Evolutionary conservation across 2,888 invertebrate species (phyloP).

Genomic region (Acrobasis suavella): DNA sequence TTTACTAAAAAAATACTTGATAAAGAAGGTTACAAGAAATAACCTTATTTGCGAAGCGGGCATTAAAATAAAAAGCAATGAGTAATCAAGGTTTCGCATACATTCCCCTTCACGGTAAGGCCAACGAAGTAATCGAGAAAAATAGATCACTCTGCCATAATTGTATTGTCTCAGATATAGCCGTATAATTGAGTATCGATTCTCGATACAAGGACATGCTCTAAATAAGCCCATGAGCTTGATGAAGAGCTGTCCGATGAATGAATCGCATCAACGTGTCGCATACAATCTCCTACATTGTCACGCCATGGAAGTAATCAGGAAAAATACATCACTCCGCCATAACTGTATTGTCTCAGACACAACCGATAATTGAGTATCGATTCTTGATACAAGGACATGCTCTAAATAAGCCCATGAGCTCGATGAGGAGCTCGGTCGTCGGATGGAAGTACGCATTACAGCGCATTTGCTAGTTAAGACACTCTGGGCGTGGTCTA

Average conservation of each 20-base stretch:
- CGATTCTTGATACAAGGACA: slow-evolving; percentile 28
- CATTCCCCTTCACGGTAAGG: too few species aligned
- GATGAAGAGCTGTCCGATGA: too few species aligned
- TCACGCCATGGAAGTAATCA: slow-evolving; percentile 2
- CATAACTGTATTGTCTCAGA: slow-evolving; percentile 27
- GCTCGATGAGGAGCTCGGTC: too few species aligned
- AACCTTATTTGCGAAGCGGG: background rate
- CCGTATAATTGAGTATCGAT: slow-evolving; percentile 25
- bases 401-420: too few species aligned
- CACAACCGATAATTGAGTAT: slow-evolving; percentile 24
- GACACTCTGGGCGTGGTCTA: too few species aligned
- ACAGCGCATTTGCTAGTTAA: too few species aligned
- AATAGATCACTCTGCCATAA: slow-evolving; percentile 24
- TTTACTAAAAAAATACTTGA: too few species aligned
- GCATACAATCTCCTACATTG: too few species aligned
- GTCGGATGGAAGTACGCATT: too few species aligned
- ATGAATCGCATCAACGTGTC: too few species aligned
- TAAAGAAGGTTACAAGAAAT: background rate
- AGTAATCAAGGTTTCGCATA: background rate
- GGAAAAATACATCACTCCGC: slow-evolving; percentile 23
- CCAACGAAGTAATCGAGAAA: slow-evolving; percentile 17
- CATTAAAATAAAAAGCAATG: too few species aligned
- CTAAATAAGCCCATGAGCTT: too few species aligned
- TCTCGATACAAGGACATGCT: slow-evolving; percentile 28
- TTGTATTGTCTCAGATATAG: slow-evolving; percentile 26